Base-by-base conservation (phyloP, 2,113 vertebrate species). In the Phasianus colchicus region DNA sequence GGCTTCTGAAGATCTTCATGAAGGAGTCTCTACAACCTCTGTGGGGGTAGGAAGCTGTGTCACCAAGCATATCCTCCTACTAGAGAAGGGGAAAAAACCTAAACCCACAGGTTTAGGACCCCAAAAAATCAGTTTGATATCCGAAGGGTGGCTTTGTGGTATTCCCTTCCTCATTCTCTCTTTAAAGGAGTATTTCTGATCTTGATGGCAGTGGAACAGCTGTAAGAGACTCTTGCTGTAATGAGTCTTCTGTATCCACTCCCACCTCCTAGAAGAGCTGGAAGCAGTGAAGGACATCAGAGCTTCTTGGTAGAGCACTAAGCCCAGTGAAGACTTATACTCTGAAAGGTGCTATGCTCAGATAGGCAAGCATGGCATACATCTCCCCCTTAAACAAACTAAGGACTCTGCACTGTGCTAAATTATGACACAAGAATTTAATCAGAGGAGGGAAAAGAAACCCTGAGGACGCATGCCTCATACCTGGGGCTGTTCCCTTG, bases 391-490 rank as follows among this genome's bases (percentile, higher is more conserved):
- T 2, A 82, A 82, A 89, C 0, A 4, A 71, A 78, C 19, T 3
- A 18, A 20, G 69, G 80, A 57, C 9, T 1, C 55, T 0, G 0
- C 0, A 2, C 60, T 0, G 4, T 45, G 81, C 92, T 91, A 45
- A 65, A 91, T 34, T 58, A 27, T 1, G 1, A 7, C 75, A 58
- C 89, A 38, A 73, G 54, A 87, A 70, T 86, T 69, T 50, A 82
- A 87, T 90, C 42, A 92, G 74, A 3, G 2, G 17, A 8, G 72
- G 55, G 82, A 74, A 87, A 93, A 89, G 75, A 88, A 96, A 58
- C 38, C 55, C n/a, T 3, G 12, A 74, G 14, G 16, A 65, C 1
- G 1, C 0, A 4, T 3, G 1, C 38, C 40, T 25, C 0, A 0
- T 42, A 89, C 36, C 85, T 2, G 1, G 20, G 48, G 86, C 80